Percentiles rank a stretch among this genome's conserved stretches.
These are phyloP conservation scores for Apamea crenata DNA, from an alignment of 2,888 invertebrate genomes.

Conservation along the genomic window DNA sequence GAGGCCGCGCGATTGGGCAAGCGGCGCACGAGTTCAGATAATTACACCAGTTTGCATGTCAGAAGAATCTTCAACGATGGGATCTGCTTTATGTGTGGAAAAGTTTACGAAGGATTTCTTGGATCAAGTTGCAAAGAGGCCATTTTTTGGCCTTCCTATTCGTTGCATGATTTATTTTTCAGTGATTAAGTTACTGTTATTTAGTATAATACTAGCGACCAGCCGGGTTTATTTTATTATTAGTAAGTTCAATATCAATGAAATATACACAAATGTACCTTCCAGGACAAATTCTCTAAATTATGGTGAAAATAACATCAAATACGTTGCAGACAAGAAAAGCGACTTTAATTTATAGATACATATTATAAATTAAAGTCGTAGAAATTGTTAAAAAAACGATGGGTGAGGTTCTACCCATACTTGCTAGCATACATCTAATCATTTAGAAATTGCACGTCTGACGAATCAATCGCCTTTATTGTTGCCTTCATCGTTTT, in stretches of 20 bases:
- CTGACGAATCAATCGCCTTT: not conserved
- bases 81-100: constrained; percentile 43
- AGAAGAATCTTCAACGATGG: constrained; percentile 57
- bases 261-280: too few relatives aligned
- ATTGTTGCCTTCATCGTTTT: not conserved
- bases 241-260: not conserved
- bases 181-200: not conserved
- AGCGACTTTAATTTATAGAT: too few relatives aligned
- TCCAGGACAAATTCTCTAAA: too few relatives aligned
- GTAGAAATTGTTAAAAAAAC: too few relatives aligned
- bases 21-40: constrained; percentile 53
- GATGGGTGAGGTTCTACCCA: not conserved
- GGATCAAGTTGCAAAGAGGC: constrained; percentile 12
- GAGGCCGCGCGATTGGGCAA: constrained; percentile 58
- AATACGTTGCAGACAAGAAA: too few relatives aligned
- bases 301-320: too few relatives aligned
- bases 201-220: not conserved
- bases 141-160: not conserved
- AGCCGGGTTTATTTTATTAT: not conserved
- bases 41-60: constrained; percentile 64
- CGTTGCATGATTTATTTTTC: not conserved
- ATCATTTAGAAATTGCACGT: not conserved
- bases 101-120: constrained; percentile 24
- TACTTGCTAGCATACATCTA: not conserved
- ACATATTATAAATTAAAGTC: too few relatives aligned